phyloP scores from a whole-genome alignment of 2,113 vertebrate genomes.

The Melierax canorus region DNA sequence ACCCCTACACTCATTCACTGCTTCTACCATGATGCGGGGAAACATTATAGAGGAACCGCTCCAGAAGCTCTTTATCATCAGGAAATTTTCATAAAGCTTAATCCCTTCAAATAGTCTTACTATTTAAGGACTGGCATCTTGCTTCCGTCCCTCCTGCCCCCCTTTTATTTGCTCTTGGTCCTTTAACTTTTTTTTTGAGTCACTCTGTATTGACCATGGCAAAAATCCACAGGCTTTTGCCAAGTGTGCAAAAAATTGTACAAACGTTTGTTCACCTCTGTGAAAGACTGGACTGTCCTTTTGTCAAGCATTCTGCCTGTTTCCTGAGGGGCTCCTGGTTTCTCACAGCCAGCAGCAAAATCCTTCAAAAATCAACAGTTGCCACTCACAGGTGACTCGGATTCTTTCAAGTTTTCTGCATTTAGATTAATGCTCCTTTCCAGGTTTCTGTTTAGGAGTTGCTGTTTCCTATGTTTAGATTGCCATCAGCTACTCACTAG shows the following conservation, averaged over 20 bases:
- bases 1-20: neutral
- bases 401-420: neutral
- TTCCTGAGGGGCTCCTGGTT: neutral
- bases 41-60: neutral
- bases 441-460: neutral
- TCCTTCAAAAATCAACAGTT: neutral
- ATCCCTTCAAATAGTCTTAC: neutral
- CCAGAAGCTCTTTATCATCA: neutral
- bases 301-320: neutral
- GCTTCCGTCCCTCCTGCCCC: rapidly evolving
- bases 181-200: neutral
- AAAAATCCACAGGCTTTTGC: neutral
- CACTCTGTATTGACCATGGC: neutral
- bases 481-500: neutral
- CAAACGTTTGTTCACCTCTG: neutral
- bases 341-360: neutral
- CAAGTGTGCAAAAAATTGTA: neutral
- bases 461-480: neutral
- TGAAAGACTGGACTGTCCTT: neutral
- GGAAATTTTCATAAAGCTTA: neutral
- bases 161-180: neutral
- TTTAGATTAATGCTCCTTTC: neutral
- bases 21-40: neutral
- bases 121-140: neutral
- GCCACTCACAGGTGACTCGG: neutral